Evolutionary conservation across 2,797 vertebrate species (phyloP), one percentile per base, ranked within the genome.

Genomic region (Fundulus diaphanus): DNA sequence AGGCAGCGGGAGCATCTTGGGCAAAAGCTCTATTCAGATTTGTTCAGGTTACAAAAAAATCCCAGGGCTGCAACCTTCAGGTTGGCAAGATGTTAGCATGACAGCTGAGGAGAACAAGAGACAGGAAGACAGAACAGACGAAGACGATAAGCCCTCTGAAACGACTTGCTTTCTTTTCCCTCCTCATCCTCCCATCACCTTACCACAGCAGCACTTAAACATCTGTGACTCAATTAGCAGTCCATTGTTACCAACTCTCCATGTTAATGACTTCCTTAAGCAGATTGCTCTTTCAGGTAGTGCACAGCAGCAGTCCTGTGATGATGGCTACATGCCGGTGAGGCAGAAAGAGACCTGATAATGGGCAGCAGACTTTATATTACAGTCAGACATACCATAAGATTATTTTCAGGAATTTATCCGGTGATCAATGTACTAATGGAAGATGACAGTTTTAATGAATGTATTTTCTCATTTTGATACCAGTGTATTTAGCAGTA

Each of bases 21-120:
- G 46, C 24, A 67, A 79, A 79, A 77, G 75, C 3, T 78, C 68
- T 35, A 86, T 92, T 27, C 83, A 74, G 40, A 74, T 91, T 49
- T 92, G 82, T 51, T 87, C 79, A 0, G 87, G 71, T 48, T 91
- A 93, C 8, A 82, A 92, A 46, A 44, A 0, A 46, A 69, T 91
- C 13, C 78, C 70, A 16, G 75, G 11, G 35, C 33, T 72, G 18
- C 59, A 31, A 57, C 13, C 2, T 2, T n/a, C n/a, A n/a, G n/a
- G n/a, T n/a, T n/a, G n/a, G n/a, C n/a, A n/a, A n/a, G n/a, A n/a
- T n/a, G n/a, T 88, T 0, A 52, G 79, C 40, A 78, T 73, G 0
- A 77, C 68, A 8, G 61, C 31, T 0, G 86, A 89, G 42, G 89
- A 92, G 70, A 89, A 84, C 42, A 31, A 73, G 42, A 87, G 90